Evolutionary conservation across 2,888 invertebrate genomes (phyloP).

Genomic region (Stenichneumon culpator): DNA sequence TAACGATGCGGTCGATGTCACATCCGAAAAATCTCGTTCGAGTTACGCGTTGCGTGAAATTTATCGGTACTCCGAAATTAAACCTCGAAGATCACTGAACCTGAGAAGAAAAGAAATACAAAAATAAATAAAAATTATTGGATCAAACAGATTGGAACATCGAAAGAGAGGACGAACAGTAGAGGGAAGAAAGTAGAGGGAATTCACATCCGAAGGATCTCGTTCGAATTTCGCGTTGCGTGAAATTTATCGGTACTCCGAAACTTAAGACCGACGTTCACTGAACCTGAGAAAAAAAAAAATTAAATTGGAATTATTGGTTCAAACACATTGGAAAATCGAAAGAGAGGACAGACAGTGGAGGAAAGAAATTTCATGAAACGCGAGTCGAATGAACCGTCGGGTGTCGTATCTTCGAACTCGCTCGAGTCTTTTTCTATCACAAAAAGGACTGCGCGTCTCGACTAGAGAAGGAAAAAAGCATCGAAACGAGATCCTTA

Average conservation of each 20-base stretch:
- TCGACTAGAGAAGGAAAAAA: conserved; percentile 2
- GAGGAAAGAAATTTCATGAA: neutral
- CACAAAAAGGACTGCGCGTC: neutral
- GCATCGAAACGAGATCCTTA: neutral
- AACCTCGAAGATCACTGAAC: neutral
- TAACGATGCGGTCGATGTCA: conserved; percentile 73
- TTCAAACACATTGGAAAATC: neutral
- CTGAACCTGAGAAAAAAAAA: neutral
- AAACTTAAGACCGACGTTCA: neutral
- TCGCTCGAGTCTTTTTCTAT: neutral
- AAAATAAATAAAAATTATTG: neutral
- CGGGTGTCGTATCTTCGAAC: neutral
- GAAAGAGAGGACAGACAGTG: neutral
- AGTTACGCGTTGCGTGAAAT: conserved; percentile 21
- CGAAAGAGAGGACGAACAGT: neutral
- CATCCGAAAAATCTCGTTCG: conserved; percentile 32
- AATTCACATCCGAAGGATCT: conserved; percentile 21
- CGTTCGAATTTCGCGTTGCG: conserved; percentile 22
- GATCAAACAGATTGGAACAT: neutral
- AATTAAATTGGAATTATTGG: neutral
- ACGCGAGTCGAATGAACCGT: neutral
- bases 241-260: conserved; percentile 3
- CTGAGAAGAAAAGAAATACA: neutral
- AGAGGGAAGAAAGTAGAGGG: neutral
- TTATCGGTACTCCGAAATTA: neutral